Conservation (phyloP, 2,113 vertebrate genomes). For the Gnathochromis pfefferi region DNA sequence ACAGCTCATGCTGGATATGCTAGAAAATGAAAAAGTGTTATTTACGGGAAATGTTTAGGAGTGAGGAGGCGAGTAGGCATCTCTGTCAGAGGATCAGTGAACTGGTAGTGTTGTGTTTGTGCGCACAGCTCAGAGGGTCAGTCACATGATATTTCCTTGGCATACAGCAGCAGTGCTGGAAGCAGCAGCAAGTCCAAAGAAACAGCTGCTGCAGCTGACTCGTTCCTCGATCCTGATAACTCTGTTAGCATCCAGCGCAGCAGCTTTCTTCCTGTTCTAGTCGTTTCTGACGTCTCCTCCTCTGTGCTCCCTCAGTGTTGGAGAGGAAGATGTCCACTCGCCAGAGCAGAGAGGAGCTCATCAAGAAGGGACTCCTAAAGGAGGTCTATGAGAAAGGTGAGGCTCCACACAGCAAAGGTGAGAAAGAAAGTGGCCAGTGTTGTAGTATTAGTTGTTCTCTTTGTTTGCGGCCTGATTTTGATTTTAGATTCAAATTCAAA, state of each 20-base stretch:
- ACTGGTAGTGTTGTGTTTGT: not conserved
- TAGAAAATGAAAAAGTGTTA: not conserved
- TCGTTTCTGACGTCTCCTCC: not conserved
- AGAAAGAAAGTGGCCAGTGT: not conserved
- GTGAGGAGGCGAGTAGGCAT: not conserved
- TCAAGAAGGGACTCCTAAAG: slow-evolving; percentile 95
- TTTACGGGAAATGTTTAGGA: not conserved
- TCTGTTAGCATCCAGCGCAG: not conserved
- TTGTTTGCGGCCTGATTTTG: not conserved
- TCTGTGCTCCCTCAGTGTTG: slow-evolving; percentile 73
- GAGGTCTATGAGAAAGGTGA: slow-evolving; percentile 95
- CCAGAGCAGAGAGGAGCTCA: slow-evolving; percentile 97
- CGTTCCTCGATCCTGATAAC: not conserved
- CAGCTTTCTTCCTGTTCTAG: not conserved
- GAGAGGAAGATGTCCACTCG: slow-evolving; percentile 98
- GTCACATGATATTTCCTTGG: not conserved
- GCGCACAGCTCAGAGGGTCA: not conserved
- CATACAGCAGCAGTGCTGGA: not conserved
- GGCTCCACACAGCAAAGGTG: not conserved
- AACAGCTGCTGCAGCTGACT: not conserved
- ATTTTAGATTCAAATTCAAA: not conserved
- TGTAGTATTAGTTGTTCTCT: not conserved
- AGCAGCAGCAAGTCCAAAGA: not conserved
- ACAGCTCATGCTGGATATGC: not conserved
- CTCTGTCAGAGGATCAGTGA: not conserved